A percentile compares a stretch with the other conserved stretches of the same genome.
These are phyloP conservation scores for Picus viridis DNA, from an alignment of 2,797 vertebrate species.

Conservation along the genomic window DNA sequence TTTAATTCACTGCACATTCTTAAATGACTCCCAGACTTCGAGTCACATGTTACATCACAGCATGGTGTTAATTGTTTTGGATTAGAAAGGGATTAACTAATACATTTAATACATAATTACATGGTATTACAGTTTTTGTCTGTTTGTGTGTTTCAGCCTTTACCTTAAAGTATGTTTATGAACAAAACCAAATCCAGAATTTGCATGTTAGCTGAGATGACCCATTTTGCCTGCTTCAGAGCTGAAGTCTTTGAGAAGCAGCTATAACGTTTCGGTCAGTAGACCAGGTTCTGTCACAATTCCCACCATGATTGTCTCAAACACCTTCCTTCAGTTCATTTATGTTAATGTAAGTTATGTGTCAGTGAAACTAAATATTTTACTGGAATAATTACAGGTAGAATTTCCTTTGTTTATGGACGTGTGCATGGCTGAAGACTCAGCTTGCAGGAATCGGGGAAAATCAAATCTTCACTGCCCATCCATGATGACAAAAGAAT, in stretches of 20 bases:
- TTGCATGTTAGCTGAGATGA: not conserved
- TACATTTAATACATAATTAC: not conserved
- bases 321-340: not conserved
- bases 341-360: not conserved
- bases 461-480: not conserved
- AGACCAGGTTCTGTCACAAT: not conserved
- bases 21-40: not conserved
- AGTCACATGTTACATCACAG: not conserved
- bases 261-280: not conserved
- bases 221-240: not conserved
- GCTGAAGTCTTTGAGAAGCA: not conserved
- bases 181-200: not conserved
- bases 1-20: not conserved
- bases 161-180: not conserved
- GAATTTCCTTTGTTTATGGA: not conserved
- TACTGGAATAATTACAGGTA: not conserved
- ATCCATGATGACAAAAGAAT: not conserved
- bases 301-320: not conserved
- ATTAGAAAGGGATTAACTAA: conserved; percentile 7
- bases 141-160: not conserved
- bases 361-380: not conserved
- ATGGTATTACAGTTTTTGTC: not conserved
- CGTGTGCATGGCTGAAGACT: not conserved
- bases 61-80: not conserved
- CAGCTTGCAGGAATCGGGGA: not conserved